Evolutionary conservation across 92 coral and sea anemone genomes (phyloP).

Genomic region (Actinernus sp.): DNA sequence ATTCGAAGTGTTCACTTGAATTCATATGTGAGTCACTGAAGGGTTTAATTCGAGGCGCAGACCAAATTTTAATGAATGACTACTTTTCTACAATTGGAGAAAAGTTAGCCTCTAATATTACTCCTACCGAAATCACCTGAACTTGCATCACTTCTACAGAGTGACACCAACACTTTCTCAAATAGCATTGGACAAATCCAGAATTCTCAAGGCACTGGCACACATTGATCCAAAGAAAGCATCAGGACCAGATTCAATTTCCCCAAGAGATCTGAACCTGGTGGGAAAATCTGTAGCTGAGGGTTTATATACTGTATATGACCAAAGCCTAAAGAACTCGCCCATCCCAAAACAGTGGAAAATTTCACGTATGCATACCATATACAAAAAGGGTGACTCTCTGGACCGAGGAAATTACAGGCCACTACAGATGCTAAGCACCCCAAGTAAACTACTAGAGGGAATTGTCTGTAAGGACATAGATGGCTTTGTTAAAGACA

Average conservation of each 20-base stretch:
- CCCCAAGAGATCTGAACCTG: slow-evolving; percentile 48
- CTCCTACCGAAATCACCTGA: slow-evolving; percentile 14
- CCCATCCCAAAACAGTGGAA: slow-evolving; percentile 57
- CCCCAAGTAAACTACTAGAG: slow-evolving; percentile 64
- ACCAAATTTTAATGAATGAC: too few relatives aligned
- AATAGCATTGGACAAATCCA: slow-evolving; percentile 9
- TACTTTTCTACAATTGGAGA: slow-evolving; percentile 26
- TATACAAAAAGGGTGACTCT: slow-evolving; percentile 57
- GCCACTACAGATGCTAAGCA: slow-evolving; percentile 57
- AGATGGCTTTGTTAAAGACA: slow-evolving; percentile 39
- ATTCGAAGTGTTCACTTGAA: too few relatives aligned
- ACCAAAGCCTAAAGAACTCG: slow-evolving; percentile 28
- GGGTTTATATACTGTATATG: slow-evolving; percentile 24
- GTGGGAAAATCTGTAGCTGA: slow-evolving; percentile 27
- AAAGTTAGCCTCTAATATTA: slow-evolving; percentile 30
- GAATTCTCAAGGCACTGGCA: slow-evolving; percentile 12
- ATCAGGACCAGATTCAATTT: slow-evolving; percentile 36
- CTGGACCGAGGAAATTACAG: too few relatives aligned
- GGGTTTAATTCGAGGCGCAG: too few relatives aligned
- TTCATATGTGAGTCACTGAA: too few relatives aligned
- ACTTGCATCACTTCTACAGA: slow-evolving; percentile 28
- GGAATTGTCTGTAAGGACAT: slow-evolving; percentile 34
- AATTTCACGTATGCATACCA: slow-evolving; percentile 51
- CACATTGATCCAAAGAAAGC: slow-evolving; percentile 62
- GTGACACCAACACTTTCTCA: too few relatives aligned